A percentile compares a stretch with the other conserved stretches of the same genome.
Evolutionary conservation across 2,888 invertebrate genomes (phyloP).

Genomic region (Aromia moschata): DNA sequence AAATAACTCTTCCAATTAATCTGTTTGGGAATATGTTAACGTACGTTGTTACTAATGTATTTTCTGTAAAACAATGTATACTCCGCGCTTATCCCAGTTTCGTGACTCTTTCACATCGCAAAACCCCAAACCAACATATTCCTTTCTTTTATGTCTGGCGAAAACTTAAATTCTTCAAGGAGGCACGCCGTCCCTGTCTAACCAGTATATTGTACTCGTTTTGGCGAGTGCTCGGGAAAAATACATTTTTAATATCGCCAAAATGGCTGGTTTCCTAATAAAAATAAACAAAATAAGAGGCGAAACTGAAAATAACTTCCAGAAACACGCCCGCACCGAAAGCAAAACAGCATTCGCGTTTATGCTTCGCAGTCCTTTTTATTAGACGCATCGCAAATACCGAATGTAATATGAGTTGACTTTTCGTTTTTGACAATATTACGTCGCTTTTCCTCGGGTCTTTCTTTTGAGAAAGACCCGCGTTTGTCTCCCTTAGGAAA

Average conservation of each 20-base stretch:
- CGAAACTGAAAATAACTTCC: conserved; percentile 27
- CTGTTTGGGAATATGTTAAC: no score
- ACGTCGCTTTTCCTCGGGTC: not conserved
- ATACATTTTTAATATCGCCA: conserved; percentile 34
- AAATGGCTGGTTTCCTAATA: conserved; percentile 30
- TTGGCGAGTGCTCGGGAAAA: conserved; percentile 26
- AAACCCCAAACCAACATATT: no score
- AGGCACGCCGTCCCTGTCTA: conserved; percentile 24
- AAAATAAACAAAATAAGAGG: conserved; percentile 21
- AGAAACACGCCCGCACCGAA: conserved; percentile 4
- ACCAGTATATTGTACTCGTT: conserved; percentile 31
- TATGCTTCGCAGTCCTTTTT: conserved; percentile 12
- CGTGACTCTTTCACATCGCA: no score
- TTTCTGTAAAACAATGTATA: no score
- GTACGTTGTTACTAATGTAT: no score
- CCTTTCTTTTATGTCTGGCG: not conserved
- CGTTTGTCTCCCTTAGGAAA: not conserved
- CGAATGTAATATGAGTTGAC: conserved; percentile 27
- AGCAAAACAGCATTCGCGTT: conserved; percentile 13
- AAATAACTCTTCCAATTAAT: no score
- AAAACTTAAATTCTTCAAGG: not conserved
- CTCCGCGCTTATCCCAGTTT: no score
- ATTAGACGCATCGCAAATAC: conserved; percentile 18
- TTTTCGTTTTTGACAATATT: conserved; percentile 13
- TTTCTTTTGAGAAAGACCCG: not conserved